phyloP scores from a whole-genome alignment of 2,113 vertebrate species.

The Nestor notabilis region DNA sequence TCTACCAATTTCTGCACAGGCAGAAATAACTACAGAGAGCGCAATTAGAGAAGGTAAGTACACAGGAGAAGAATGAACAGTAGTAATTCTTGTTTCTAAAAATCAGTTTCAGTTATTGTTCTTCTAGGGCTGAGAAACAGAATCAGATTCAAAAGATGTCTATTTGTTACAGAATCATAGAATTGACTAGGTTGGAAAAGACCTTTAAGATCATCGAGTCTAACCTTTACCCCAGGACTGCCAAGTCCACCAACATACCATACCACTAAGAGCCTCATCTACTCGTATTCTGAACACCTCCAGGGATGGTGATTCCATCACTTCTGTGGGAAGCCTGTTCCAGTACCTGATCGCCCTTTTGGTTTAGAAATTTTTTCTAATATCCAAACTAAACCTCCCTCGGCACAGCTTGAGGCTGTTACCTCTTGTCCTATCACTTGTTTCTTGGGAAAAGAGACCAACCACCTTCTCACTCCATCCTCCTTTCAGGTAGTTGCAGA shows the following conservation, averaged over 20 bases:
- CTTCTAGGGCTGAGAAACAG: neutral
- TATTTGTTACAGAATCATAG: neutral
- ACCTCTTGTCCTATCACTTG: neutral
- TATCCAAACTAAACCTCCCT: neutral
- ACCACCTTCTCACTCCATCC: neutral
- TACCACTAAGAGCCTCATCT: neutral
- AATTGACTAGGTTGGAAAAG: neutral
- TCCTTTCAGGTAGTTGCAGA: neutral
- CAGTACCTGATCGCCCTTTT: neutral
- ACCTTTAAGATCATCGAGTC: neutral
- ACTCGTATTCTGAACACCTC: neutral
- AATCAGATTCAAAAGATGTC: neutral
- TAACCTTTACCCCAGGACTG: neutral
- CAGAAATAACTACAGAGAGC: accelerated
- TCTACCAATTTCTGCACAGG: neutral
- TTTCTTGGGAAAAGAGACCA: neutral
- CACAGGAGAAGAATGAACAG: neutral
- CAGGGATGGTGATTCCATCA: neutral
- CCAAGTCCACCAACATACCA: neutral
- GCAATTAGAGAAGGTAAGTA: neutral
- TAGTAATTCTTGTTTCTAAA: neutral
- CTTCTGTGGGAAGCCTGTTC: neutral
- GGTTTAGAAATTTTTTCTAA: neutral
- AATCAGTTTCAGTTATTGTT: neutral
- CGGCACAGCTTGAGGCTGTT: neutral